Conservation (phyloP, 2,888 invertebrate species). For the Dolichopus griseipennis region DNA sequence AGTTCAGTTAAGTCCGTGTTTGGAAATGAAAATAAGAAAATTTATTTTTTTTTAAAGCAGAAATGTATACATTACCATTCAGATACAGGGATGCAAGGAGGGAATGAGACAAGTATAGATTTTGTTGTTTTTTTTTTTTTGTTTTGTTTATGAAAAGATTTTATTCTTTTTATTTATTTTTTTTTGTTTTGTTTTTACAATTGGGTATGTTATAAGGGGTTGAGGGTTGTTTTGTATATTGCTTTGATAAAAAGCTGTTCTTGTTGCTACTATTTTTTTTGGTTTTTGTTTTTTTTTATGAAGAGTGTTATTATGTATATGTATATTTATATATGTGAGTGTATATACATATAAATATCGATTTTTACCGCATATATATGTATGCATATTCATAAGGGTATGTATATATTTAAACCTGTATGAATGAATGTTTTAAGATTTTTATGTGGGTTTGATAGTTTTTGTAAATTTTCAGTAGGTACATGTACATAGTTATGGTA, state of each 20-base stretch:
- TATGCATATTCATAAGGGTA: too few species aligned
- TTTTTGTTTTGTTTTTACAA: not conserved
- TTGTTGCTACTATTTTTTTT: not conserved
- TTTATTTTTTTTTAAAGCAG: not conserved
- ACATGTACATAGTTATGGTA: too few species aligned
- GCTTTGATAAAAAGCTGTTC: constrained; percentile 4
- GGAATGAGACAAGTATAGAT: not conserved
- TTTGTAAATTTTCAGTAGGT: too few species aligned
- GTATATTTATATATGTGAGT: not conserved
- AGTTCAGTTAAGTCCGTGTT: too few species aligned
- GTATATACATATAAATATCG: not conserved
- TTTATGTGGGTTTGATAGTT: too few species aligned
- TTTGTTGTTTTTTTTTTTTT: not conserved
- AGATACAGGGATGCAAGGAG: not conserved
- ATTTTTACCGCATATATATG: too few species aligned
- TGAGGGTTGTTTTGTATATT: not conserved
- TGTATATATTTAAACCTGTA: too few species aligned
- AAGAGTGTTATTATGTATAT: not conserved
- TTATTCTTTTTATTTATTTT: not conserved
- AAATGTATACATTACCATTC: too few species aligned
- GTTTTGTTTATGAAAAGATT: not conserved
- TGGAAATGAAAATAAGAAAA: not conserved
- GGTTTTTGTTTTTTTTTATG: not conserved
- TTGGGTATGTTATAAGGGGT: not conserved
- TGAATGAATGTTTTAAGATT: too few species aligned